Conservation (phyloP, 2,113 vertebrate genomes). For the Lates calcarifer region DNA sequence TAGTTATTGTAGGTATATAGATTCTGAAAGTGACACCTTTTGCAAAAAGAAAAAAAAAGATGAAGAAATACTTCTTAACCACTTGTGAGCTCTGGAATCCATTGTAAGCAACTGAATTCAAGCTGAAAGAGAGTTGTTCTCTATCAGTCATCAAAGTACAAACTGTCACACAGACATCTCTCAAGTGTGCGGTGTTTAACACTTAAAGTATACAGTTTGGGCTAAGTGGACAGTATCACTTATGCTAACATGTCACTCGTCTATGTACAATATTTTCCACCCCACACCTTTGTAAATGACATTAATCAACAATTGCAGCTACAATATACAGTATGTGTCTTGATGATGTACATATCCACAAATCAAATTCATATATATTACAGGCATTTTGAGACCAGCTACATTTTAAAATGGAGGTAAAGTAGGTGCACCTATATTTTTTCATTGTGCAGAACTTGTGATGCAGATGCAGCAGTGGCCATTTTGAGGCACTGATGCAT, state of each 20-base stretch:
- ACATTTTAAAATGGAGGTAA: conserved; percentile 1
- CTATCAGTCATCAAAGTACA: background rate
- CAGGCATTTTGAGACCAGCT: conserved; percentile 3
- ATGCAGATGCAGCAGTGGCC: conserved; percentile 65
- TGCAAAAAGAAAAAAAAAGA: background rate
- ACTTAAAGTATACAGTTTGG: background rate
- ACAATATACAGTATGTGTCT: background rate
- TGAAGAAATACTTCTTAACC: background rate
- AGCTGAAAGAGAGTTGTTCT: background rate
- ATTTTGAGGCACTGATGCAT: conserved; percentile 76
- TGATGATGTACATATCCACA: background rate
- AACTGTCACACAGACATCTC: background rate
- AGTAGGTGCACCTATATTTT: conserved; percentile 27
- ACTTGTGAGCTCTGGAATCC: background rate
- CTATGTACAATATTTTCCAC: conserved; percentile 3
- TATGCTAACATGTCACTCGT: background rate
- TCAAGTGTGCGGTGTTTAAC: background rate
- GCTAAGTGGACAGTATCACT: background rate
- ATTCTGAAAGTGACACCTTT: background rate
- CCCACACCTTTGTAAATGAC: background rate
- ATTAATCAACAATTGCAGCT: background rate
- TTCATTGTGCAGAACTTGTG: conserved; percentile 41
- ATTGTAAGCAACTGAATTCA: background rate
- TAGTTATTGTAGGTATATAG: too few relatives aligned
- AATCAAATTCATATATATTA: background rate